phyloP scores from a whole-genome alignment of 2,888 invertebrate genomes.

The Orthonevra nobilis region DNA sequence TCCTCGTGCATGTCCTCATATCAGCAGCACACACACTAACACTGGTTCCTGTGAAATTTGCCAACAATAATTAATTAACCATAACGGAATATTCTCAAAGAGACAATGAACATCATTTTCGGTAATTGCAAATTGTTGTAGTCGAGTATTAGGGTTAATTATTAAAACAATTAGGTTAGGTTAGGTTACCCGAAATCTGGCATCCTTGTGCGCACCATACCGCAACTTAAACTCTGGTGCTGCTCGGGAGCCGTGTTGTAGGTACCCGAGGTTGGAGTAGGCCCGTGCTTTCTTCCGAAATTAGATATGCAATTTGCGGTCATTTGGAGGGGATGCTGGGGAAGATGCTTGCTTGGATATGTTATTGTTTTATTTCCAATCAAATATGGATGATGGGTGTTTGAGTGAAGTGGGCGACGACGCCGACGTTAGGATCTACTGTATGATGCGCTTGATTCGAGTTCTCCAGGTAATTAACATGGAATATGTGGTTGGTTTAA shows the following conservation, averaged over 20 bases:
- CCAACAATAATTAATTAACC: slow-evolving; percentile 73
- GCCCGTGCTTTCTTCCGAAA: slow-evolving; percentile 59
- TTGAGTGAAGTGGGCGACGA: slow-evolving; percentile 5
- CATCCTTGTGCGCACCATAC: slow-evolving; percentile 15
- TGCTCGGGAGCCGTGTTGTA: not conserved
- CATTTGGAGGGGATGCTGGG: too few species aligned
- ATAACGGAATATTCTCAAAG: slow-evolving; percentile 74
- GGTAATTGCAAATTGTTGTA: slow-evolving; percentile 74
- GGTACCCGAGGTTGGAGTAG: too few species aligned
- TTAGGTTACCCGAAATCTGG: slow-evolving; percentile 50
- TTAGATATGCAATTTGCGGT: slow-evolving; percentile 67
- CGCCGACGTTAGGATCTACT: not conserved
- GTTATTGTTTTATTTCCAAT: slow-evolving; percentile 66
- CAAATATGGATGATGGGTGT: slow-evolving; percentile 58
- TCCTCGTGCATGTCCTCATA: slow-evolving; percentile 18
- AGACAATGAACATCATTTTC: slow-evolving; percentile 74
- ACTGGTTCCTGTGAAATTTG: slow-evolving; percentile 49
- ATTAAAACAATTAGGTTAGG: slow-evolving; percentile 74
- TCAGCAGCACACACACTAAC: too few species aligned
- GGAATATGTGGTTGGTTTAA: slow-evolving; percentile 7
- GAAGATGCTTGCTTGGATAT: slow-evolving; percentile 12
- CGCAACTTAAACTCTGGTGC: slow-evolving; percentile 14
- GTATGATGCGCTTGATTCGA: not conserved
- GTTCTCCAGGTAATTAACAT: slow-evolving; percentile 51
- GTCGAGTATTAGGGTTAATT: slow-evolving; percentile 73